Base-by-base conservation (phyloP, 2,888 invertebrate species). In the Cheiracanthium punctorium region DNA sequence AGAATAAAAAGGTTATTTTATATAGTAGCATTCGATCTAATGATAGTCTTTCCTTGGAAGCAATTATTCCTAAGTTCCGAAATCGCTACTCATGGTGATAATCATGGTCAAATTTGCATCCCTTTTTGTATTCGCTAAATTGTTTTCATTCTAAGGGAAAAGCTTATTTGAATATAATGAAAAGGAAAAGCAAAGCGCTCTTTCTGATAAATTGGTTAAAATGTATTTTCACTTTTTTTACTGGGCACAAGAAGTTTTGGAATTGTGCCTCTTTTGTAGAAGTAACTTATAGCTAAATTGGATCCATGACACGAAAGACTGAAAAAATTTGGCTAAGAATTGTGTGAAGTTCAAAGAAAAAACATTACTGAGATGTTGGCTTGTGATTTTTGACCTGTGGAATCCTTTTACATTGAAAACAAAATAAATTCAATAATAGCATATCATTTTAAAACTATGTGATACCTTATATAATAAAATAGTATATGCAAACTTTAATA, bases 101-200 rank as follows among this genome's bases (percentile, higher is more conserved):
- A 82, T 82, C 70, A 71, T 41, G 64, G 76, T 71, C 76, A 65
- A 74, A 82, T 76, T 76, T 71, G 76, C 52, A 58, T 41, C 71
- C 76, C 75, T 71, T 82, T 82, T 82, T 64, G 70, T 65, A 70
- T 33, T 41, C 37, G 32, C 64, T 82, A 82, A 82, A 82, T 82
- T 82, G 71, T 82, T 82, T 82, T 41, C 43, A 20, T 43, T 24
- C 33, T 12, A 52, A 10, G 48, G 29, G 67, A 48, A 71, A 76
- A 52, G 48, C 76, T 71, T 76, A 82, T 82, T 82, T 82, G 64
- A 82, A 82, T 75, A 71, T 82, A 82, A 82, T 82, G 70, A 71
- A 71, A 67, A 69, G 24, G 30, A 29, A 70, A 76, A 80, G 52
- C 24, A 48, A 48, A 12, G 32, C 28, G 24, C 4, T 8, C 24